Evolutionary conservation across 2,888 invertebrate species (phyloP).

Genomic region (Caenorhabditis parvicauda): DNA sequence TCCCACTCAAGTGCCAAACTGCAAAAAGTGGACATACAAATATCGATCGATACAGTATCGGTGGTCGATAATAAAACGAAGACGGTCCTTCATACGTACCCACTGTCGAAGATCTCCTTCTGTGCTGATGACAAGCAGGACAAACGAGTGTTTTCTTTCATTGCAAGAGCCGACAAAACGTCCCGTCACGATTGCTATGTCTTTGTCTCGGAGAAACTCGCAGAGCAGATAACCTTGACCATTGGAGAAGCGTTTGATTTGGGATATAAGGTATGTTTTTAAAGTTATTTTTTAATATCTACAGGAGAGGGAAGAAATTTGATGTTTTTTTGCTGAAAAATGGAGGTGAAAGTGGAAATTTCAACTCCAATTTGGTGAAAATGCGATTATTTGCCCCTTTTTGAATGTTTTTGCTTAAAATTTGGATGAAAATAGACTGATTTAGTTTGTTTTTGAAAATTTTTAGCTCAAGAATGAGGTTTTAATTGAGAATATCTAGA

Average conservation of each 20-base stretch:
- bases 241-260: conserved; percentile 97
- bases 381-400: too few relatives aligned
- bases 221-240: conserved; percentile 93
- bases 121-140: conserved; percentile 94
- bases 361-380: too few relatives aligned
- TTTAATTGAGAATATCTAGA: too few relatives aligned
- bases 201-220: conserved; percentile 92
- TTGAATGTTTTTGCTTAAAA: too few relatives aligned
- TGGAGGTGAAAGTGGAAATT: too few relatives aligned
- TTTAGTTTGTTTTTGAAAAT: too few relatives aligned
- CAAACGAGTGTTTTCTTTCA: conserved; percentile 92
- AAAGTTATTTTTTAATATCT: conserved; percentile 63
- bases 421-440: too few relatives aligned
- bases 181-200: conserved; percentile 85
- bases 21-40: conserved; percentile 83
- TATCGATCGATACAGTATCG: conserved; percentile 93
- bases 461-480: too few relatives aligned
- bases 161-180: conserved; percentile 73
- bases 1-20: conserved; percentile 84
- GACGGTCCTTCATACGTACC: conserved; percentile 84
- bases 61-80: conserved; percentile 76
- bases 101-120: conserved; percentile 93
- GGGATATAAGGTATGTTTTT: conserved; percentile 78
- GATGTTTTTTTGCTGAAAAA: too few relatives aligned
- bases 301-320: not conserved